phyloP scores from a whole-genome alignment of 2,888 invertebrate species.

The Melanargia galathea region DNA sequence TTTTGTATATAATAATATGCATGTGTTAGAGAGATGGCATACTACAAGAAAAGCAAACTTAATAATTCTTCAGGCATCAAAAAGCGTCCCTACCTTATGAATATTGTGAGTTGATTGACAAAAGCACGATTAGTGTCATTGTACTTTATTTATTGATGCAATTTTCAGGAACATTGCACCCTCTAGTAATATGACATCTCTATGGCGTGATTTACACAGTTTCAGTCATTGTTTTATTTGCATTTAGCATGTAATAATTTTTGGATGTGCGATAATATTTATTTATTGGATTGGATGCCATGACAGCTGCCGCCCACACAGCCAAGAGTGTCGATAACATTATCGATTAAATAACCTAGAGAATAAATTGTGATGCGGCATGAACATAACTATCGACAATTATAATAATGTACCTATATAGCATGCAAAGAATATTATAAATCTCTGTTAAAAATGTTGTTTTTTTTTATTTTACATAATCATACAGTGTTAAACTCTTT shows the following conservation, averaged over 20 bases:
- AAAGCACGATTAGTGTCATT: too few relatives aligned
- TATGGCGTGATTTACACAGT: slow-evolving; percentile 26
- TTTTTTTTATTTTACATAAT: not conserved
- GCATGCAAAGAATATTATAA: slow-evolving; percentile 13
- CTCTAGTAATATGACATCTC: not conserved
- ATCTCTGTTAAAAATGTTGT: not conserved
- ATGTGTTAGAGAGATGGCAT: too few relatives aligned
- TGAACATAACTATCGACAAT: slow-evolving; percentile 12
- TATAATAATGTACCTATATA: not conserved
- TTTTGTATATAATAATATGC: too few relatives aligned
- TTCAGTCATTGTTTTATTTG: slow-evolving; percentile 41
- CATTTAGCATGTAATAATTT: slow-evolving; percentile 35
- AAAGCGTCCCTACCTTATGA: too few relatives aligned
- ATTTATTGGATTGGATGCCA: slow-evolving; percentile 13
- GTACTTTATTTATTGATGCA: too few relatives aligned
- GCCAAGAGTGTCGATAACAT: slow-evolving; percentile 5
- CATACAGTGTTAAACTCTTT: too few relatives aligned
- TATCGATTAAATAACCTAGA: slow-evolving; percentile 6
- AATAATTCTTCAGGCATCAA: too few relatives aligned
- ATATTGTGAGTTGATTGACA: too few relatives aligned
- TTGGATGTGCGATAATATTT: slow-evolving; percentile 28
- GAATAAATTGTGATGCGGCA: slow-evolving; percentile 17
- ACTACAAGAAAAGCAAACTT: too few relatives aligned
- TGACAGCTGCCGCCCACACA: slow-evolving; percentile 23
- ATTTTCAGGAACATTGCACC: too few relatives aligned